A percentile compares a stretch with the other conserved stretches of the same genome.
These are phyloP conservation scores for Trematocara variabile DNA, from an alignment of 2,113 vertebrate species.

Conservation along the genomic window DNA sequence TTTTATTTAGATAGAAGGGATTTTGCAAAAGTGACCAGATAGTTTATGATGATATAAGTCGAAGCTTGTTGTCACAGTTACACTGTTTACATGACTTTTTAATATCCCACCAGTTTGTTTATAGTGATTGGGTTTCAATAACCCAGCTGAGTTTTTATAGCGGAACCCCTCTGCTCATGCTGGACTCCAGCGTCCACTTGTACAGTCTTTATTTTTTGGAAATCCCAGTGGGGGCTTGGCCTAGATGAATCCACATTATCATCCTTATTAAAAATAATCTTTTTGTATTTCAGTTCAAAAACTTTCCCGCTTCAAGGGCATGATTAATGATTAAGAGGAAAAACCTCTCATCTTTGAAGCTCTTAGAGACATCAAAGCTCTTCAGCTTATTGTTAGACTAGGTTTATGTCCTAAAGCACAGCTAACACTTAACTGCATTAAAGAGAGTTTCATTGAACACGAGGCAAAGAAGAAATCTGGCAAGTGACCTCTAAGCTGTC, in stretches of 20 bases:
- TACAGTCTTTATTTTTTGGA: slow-evolving; percentile 22
- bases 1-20: slow-evolving; percentile 9
- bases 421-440: slow-evolving; percentile 9
- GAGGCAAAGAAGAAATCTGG: neutral
- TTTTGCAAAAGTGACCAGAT: neutral
- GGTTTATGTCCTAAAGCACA: slow-evolving; percentile 15
- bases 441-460: neutral
- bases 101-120: slow-evolving; percentile 28
- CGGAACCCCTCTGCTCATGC: slow-evolving; percentile 10
- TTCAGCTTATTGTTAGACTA: slow-evolving; percentile 45
- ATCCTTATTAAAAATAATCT: slow-evolving; percentile 25
- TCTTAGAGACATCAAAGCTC: slow-evolving; percentile 53
- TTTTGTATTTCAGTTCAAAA: slow-evolving; percentile 43
- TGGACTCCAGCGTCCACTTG: slow-evolving; percentile 8
- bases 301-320: slow-evolving; percentile 52
- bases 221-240: slow-evolving; percentile 33
- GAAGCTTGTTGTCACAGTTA: neutral
- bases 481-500: neutral
- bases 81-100: slow-evolving; percentile 13
- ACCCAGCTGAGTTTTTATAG: neutral
- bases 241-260: slow-evolving; percentile 47
- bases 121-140: neutral
- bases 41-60: neutral
- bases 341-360: slow-evolving; percentile 51
- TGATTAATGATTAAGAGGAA: slow-evolving; percentile 67